A percentile compares a stretch with the other conserved stretches of the same genome.
Evolutionary conservation across 2,113 vertebrate genomes (phyloP).

Genomic region (Phasianus colchicus): DNA sequence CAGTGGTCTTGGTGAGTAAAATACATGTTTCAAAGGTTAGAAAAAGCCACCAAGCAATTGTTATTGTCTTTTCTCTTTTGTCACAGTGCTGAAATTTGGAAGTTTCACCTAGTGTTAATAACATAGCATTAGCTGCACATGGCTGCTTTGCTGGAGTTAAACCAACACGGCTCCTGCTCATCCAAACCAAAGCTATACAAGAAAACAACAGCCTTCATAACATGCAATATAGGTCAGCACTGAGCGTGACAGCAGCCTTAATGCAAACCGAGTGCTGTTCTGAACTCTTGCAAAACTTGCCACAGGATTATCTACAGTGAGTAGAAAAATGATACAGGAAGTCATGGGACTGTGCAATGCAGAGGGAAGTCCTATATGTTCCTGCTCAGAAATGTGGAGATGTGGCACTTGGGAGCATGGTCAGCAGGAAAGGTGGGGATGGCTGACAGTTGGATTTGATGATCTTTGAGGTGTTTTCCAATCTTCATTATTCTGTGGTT

Average conservation of each 20-base stretch:
- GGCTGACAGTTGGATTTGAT: too few species aligned
- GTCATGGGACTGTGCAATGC: too few species aligned
- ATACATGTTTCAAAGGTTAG: slow-evolving; percentile 77
- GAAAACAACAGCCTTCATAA: slow-evolving; percentile 65
- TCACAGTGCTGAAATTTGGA: slow-evolving; percentile 76
- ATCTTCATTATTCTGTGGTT: too few species aligned
- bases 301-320: neutral
- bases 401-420: too few species aligned
- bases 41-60: slow-evolving; percentile 71
- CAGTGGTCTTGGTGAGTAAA: slow-evolving; percentile 77
- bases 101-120: slow-evolving; percentile 80
- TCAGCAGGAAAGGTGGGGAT: too few species aligned
- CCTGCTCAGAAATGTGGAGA: neutral
- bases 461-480: too few species aligned
- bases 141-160: slow-evolving; percentile 73
- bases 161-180: slow-evolving; percentile 66
- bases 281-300: slow-evolving; percentile 4
- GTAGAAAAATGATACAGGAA: neutral
- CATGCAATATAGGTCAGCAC: slow-evolving; percentile 44
- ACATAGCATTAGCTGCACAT: slow-evolving; percentile 78
- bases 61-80: slow-evolving; percentile 71
- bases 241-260: slow-evolving; percentile 27
- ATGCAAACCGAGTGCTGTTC: slow-evolving; percentile 23
- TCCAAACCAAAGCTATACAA: slow-evolving; percentile 54
- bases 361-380: neutral